A percentile compares a stretch with the other conserved stretches of the same genome.
Conservation (phyloP, 2,113 vertebrate genomes). For the Oreochromis niloticus region DNA sequence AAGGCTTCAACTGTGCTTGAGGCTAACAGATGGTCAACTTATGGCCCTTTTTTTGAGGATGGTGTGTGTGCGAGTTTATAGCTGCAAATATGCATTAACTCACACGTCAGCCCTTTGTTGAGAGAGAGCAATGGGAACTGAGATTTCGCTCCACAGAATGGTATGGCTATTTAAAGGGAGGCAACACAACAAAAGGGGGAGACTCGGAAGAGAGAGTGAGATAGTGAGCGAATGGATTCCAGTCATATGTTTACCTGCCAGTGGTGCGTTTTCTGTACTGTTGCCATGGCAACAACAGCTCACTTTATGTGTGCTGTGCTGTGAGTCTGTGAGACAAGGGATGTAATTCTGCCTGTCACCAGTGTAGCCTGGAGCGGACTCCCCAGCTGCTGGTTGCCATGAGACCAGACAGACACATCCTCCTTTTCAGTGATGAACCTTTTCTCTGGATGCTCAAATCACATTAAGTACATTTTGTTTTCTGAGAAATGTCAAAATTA, state of each 20-base stretch:
- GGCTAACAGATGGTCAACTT: constrained; percentile 48
- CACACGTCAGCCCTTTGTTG: constrained; percentile 5
- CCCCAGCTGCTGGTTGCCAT: constrained; percentile 59
- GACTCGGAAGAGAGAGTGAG: constrained; percentile 2
- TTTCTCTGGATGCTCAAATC: constrained; percentile 13
- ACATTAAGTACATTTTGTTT: not conserved
- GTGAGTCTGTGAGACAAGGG: constrained; percentile 15
- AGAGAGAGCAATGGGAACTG: not conserved
- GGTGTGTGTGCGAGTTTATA: not conserved
- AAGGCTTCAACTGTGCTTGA: not conserved
- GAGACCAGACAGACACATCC: constrained; percentile 63
- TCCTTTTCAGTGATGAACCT: constrained; percentile 21
- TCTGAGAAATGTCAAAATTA: not conserved
- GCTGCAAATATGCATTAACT: not conserved
- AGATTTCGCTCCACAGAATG: not conserved
- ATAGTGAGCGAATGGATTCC: constrained; percentile 16
- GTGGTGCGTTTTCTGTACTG: constrained; percentile 35
- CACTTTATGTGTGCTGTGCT: not conserved
- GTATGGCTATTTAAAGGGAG: constrained; percentile 17
- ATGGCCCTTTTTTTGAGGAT: not conserved
- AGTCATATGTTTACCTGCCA: constrained; percentile 57
- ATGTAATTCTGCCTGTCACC: constrained; percentile 59
- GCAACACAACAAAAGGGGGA: not conserved
- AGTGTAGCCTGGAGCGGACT: constrained; percentile 31
- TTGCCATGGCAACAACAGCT: constrained; percentile 60